Evolutionary conservation across 2,888 invertebrate species (phyloP).

Genomic region (Tenthredo distinguenda): DNA sequence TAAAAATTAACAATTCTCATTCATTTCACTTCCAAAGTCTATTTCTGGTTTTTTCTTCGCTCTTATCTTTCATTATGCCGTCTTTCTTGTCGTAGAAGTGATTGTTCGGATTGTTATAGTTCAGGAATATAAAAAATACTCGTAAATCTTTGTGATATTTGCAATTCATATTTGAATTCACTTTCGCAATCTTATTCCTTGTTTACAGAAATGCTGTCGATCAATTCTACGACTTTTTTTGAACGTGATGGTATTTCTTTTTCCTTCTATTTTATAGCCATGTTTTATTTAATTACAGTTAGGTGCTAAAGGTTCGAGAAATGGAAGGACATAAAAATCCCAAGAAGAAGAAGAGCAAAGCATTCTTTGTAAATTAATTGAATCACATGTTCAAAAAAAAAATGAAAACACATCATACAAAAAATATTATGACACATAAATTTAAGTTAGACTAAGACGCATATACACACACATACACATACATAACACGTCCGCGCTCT

Average conservation of each 20-base stretch:
- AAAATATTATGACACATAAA: slow-evolving; percentile 54
- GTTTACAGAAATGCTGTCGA: background rate
- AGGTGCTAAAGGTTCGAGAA: slow-evolving; percentile 61
- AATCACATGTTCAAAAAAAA: slow-evolving; percentile 52
- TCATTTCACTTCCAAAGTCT: background rate
- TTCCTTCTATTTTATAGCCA: slow-evolving; percentile 54
- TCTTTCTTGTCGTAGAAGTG: background rate
- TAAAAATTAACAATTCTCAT: background rate
- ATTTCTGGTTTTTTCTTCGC: background rate
- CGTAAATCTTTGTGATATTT: background rate
- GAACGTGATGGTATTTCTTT: background rate
- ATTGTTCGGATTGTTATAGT: background rate
- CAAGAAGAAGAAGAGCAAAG: slow-evolving; percentile 63
- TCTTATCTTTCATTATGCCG: no score
- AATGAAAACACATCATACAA: slow-evolving; percentile 54
- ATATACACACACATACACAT: slow-evolving; percentile 51
- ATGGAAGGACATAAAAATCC: slow-evolving; percentile 66
- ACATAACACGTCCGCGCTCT: slow-evolving; percentile 55
- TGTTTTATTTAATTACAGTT: slow-evolving; percentile 49
- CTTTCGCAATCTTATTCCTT: no score
- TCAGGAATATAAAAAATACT: background rate
- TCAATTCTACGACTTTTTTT: background rate
- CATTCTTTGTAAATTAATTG: slow-evolving; percentile 71
- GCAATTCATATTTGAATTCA: no score
- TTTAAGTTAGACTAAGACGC: slow-evolving; percentile 45